Evolutionary conservation across 2,888 invertebrate genomes (phyloP).

Genomic region (Lochmaea crataegi): DNA sequence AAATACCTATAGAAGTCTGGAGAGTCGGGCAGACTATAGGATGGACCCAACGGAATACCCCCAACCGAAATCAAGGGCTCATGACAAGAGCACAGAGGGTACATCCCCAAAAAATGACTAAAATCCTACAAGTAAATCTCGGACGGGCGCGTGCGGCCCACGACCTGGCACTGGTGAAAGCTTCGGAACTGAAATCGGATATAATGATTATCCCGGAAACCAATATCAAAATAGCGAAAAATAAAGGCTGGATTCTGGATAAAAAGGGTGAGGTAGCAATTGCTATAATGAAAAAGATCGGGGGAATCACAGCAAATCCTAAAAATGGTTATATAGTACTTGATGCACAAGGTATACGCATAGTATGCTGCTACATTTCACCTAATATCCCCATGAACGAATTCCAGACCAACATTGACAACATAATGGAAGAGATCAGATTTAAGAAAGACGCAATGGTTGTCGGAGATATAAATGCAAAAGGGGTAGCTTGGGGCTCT

Average conservation of each 20-base stretch:
- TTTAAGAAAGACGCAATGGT: background rate
- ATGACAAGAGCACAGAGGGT: too few species aligned
- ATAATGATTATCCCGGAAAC: constrained; percentile 36
- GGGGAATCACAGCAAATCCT: background rate
- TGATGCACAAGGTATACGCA: background rate
- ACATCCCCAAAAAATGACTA: background rate
- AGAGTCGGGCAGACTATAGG: too few species aligned
- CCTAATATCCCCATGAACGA: constrained; percentile 17
- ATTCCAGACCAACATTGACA: constrained; percentile 17
- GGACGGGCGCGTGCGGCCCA: background rate
- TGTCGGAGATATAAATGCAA: constrained; percentile 34
- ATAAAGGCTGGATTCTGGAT: too few species aligned
- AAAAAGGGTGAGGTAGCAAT: too few species aligned
- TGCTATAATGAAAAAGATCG: background rate
- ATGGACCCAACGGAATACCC: too few species aligned
- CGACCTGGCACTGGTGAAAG: constrained; percentile 21
- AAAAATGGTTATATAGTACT: constrained; percentile 7
- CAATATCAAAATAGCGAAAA: constrained; percentile 15
- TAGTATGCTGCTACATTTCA: constrained; percentile 22
- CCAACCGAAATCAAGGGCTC: too few species aligned
- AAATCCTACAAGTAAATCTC: background rate
- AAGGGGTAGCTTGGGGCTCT: constrained; percentile 32
- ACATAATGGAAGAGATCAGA: constrained; percentile 1
- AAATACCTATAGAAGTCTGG: too few species aligned
- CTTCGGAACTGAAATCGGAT: constrained; percentile 17